Evolutionary conservation across 2,113 vertebrate species (phyloP).

Genomic region (Daphoenositta chrysoptera): DNA sequence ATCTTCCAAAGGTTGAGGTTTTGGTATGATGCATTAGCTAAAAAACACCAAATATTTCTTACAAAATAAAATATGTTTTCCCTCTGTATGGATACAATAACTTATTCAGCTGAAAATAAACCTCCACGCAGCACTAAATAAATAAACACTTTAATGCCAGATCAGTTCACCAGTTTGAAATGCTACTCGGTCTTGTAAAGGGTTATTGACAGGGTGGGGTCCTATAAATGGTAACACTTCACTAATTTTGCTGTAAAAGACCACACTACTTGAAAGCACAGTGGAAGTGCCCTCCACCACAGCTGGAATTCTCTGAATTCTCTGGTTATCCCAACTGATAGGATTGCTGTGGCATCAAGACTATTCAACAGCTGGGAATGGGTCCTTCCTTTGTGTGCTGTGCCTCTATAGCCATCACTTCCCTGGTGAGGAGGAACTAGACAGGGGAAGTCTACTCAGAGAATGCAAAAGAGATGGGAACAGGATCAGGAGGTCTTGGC

Average conservation of each 20-base stretch:
- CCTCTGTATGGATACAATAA: background rate
- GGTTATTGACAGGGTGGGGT: background rate
- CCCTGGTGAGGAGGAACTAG: background rate
- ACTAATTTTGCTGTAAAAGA: background rate
- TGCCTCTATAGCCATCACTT: background rate
- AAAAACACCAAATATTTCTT: background rate
- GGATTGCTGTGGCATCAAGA: background rate
- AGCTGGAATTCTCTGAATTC: background rate
- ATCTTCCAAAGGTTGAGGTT: background rate
- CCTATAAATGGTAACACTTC: background rate
- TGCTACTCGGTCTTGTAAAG: accelerated
- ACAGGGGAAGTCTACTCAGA: background rate
- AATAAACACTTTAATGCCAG: background rate
- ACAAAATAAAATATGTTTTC: background rate
- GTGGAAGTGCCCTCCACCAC: background rate
- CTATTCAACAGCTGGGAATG: background rate
- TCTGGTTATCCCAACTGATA: background rate
- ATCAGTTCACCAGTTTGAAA: background rate
- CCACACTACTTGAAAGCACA: background rate
- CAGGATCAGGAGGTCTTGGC: background rate
- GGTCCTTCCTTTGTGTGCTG: background rate
- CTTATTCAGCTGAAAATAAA: background rate
- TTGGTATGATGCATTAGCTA: background rate
- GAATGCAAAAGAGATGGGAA: background rate
- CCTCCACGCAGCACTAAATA: background rate